Percentiles rank a stretch among this genome's conserved stretches.
phyloP scores from a whole-genome alignment of 2,888 invertebrate species.

The Elmis aenea region DNA sequence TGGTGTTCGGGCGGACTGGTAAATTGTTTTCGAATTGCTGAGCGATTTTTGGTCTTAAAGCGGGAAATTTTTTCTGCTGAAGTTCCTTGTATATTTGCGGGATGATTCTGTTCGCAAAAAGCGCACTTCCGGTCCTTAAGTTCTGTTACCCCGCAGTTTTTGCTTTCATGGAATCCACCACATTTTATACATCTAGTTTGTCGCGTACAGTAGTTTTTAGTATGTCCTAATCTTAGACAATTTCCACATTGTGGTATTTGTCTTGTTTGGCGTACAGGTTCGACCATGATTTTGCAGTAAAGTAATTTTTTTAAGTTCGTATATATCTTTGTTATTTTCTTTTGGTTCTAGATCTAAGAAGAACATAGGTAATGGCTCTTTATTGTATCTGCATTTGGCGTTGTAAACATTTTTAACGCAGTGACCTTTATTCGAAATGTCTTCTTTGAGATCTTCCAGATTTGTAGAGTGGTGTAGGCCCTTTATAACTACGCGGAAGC shows the following conservation, averaged over 20 bases:
- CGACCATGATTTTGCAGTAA: constrained; percentile 3
- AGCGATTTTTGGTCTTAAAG: too few species aligned
- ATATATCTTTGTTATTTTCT: constrained; percentile 1
- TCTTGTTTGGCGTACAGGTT: constrained; percentile 4
- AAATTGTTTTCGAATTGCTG: too few species aligned
- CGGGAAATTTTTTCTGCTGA: constrained; percentile 1
- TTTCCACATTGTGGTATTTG: constrained; percentile 4
- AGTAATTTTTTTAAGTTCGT: constrained; percentile 3
- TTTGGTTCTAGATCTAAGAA: constrained; percentile 2
- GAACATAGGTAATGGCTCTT: constrained; percentile 2
- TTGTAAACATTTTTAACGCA: constrained; percentile 1
- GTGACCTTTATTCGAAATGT: constrained; percentile 2
- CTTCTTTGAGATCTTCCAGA: neutral
- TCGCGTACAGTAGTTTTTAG: constrained; percentile 3
- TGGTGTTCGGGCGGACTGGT: too few species aligned
- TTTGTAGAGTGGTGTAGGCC: constrained; percentile 1
- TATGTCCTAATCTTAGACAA: neutral
- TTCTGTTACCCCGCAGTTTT: neutral
- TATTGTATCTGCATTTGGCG: neutral
- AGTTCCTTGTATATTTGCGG: constrained; percentile 4
- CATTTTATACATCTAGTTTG: constrained; percentile 7
- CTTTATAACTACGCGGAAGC: constrained; percentile 5
- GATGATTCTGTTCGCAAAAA: too few species aligned
- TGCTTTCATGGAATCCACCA: constrained; percentile 1
- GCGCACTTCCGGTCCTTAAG: too few species aligned